Percentiles rank a stretch among this genome's conserved stretches.
phyloP scores from a whole-genome alignment of 2,797 vertebrate genomes.

The Dipus sagitta region DNA sequence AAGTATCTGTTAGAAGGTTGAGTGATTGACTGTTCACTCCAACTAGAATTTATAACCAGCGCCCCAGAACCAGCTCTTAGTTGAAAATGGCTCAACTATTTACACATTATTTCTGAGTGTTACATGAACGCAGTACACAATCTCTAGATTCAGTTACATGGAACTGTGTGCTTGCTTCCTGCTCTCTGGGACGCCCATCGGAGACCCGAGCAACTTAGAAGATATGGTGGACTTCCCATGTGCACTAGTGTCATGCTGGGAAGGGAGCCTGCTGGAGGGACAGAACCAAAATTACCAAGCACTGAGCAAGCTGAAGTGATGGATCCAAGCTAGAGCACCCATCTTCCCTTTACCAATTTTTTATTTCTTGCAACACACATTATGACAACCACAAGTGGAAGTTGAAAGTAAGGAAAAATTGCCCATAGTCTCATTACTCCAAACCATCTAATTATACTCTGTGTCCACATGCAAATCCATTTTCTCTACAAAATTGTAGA shows the following conservation, averaged over 20 bases:
- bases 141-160: background rate
- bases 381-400: slow-evolving; percentile 39
- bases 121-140: background rate
- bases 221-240: background rate
- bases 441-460: slow-evolving; percentile 38
- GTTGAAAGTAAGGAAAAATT: slow-evolving; percentile 54
- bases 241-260: background rate
- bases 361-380: slow-evolving; percentile 30
- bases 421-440: background rate
- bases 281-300: background rate
- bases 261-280: background rate
- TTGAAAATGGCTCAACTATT: background rate
- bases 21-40: background rate
- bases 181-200: background rate
- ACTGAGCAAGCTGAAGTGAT: background rate
- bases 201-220: background rate
- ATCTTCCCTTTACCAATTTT: slow-evolving; percentile 2
- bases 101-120: background rate
- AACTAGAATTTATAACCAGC: background rate
- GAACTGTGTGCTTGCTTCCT: background rate
- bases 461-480: slow-evolving; percentile 1
- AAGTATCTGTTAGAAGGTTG: slow-evolving; percentile 14
- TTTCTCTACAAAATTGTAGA: slow-evolving; percentile 29
- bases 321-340: background rate
- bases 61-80: background rate